Conservation (phyloP, 1,140 invertebrate species). For the Cydia strobilella region DNA sequence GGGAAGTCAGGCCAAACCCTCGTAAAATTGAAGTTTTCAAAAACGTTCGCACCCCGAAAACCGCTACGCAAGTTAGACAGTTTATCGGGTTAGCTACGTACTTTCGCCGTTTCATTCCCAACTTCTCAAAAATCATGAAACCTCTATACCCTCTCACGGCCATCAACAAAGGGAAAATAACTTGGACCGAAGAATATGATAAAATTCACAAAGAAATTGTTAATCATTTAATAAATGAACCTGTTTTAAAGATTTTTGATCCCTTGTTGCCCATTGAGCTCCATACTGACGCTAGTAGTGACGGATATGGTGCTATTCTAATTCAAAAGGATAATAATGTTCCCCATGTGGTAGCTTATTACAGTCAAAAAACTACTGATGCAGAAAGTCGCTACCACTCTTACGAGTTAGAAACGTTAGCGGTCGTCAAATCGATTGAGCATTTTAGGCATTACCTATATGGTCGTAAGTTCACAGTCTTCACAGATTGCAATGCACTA, state of each 20-base stretch:
- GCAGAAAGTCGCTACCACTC: no score
- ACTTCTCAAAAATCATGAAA: slow-evolving; percentile 44
- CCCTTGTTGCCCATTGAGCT: slow-evolving; percentile 51
- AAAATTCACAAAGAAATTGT: slow-evolving; percentile 39
- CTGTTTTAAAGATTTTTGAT: slow-evolving; percentile 61
- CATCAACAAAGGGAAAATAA: slow-evolving; percentile 33
- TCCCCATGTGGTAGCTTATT: slow-evolving; percentile 73
- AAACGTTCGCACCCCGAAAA: slow-evolving; percentile 43
- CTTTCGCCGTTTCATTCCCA: slow-evolving; percentile 53
- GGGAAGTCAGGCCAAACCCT: slow-evolving; percentile 41
- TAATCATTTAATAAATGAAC: slow-evolving; percentile 44
- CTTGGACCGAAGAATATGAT: slow-evolving; percentile 38
- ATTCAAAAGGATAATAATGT: slow-evolving; percentile 60
- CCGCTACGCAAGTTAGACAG: slow-evolving; percentile 48
- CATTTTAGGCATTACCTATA: no score
- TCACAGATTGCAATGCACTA: no score
- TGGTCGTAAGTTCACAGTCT: no score
- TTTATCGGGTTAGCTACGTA: no score
- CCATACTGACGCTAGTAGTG: slow-evolving; percentile 58
- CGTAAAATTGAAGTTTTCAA: slow-evolving; percentile 41
- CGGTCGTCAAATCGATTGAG: no score
- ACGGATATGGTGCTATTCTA: slow-evolving; percentile 54
- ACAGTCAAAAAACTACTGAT: no score
- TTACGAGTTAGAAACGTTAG: no score
- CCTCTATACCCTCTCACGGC: slow-evolving; percentile 46